Evolutionary conservation across 2,888 invertebrate species (phyloP).

Genomic region (Chrysolina haemoptera): DNA sequence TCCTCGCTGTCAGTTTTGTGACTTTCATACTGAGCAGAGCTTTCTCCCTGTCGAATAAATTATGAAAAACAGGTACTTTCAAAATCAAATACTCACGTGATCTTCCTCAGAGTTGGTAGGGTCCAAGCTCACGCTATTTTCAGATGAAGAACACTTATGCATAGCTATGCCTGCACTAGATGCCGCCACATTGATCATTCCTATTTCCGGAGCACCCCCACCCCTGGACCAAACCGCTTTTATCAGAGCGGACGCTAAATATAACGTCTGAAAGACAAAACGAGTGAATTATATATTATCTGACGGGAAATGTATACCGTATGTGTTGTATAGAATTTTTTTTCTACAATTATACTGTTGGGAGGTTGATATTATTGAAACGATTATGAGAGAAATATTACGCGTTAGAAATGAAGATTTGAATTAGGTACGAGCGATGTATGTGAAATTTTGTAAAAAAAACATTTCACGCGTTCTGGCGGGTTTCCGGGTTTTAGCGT

Average conservation of each 20-base stretch:
- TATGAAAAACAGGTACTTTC: background rate
- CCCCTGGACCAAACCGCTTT: constrained; percentile 93
- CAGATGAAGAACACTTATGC: constrained; percentile 79
- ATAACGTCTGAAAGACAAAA: constrained; percentile 78
- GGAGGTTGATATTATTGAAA: constrained; percentile 30
- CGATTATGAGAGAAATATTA: constrained; percentile 14
- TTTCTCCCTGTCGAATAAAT: constrained; percentile 73
- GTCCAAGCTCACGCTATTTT: constrained; percentile 86
- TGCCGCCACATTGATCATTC: constrained; percentile 67
- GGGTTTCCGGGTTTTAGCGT: no score
- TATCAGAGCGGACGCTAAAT: constrained; percentile 89
- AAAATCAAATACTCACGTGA: constrained; percentile 66
- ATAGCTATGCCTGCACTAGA: constrained; percentile 70
- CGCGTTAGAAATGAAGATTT: background rate
- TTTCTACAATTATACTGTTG: no score
- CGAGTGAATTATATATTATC: background rate
- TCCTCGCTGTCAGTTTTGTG: constrained; percentile 71
- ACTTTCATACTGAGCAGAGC: constrained; percentile 73
- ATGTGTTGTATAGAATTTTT: no score
- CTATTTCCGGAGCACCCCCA: constrained; percentile 69
- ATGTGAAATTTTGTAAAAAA: no score
- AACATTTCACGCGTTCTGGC: no score
- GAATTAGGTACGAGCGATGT: no score
- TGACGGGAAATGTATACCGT: no score
- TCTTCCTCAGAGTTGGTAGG: constrained; percentile 87